Evolutionary conservation across 2,888 invertebrate genomes (phyloP), one percentile per base, ranked within the genome.

Genomic region (Gymnoscelis rufifasciata): DNA sequence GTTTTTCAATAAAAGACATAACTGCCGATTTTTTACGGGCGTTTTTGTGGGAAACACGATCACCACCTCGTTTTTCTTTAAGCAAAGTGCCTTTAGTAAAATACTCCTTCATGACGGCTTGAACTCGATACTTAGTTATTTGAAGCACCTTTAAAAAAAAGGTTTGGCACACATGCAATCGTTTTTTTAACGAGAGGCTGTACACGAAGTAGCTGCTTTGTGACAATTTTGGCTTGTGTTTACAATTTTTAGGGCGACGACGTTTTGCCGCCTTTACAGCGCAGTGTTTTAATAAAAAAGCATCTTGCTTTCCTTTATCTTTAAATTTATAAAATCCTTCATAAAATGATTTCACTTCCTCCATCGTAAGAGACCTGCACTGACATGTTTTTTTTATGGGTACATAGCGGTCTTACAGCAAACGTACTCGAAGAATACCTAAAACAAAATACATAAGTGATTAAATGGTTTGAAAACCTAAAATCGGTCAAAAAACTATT

Each of bases 241-340:
- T 28, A 28, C 2, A 35, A 10, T 35, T 35, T 35, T 35, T 35
- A 15, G 26, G 26, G 12, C 26, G 37, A 26, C 37, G 26, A 15
- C 10, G 27, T n/a, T 30, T 15, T 38, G n/a, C 10, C 19, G 10
- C 19, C 23, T 35, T 35, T 19, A 35, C 19, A 10, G 28, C 8
- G 24, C 38, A 38, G 15, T 15, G n/a, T 28, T 19, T 7, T 12
- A 38, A 27, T 29, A 36, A n/a, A 4, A 13, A 15, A 35, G 35
- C 35, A n/a, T 30, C 36, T 44, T 31, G 10, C 19, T 43, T 38
- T n/a, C 12, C 12, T 31, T 5, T 41, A 26, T 24, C 30, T 30
- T 38, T 30, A 31, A 5, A 33, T 11, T 7, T 33, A 13, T 41
- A 0, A 19, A 26, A 31, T 37, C 28, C 28, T 15, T 41, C 12